Evolutionary conservation across 2,797 vertebrate genomes (phyloP), one percentile per base, ranked within the genome.

Genomic region (Pseudomugil gertrudae): DNA sequence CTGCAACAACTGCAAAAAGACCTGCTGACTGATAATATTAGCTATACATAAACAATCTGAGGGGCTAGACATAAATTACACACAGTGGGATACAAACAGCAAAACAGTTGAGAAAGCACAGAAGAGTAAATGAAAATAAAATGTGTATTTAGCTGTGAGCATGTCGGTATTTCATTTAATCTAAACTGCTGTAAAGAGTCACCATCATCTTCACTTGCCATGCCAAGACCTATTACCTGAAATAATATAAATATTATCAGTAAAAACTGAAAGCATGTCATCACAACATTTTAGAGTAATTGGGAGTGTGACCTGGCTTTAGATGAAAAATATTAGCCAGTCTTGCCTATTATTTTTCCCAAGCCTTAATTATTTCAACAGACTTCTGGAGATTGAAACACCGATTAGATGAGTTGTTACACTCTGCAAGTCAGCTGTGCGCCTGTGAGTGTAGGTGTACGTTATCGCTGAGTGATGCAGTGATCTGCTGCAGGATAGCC

Each of bases 241-340:
- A 88, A 89, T 88, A 90, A 91, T 86, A 87, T 84, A 58, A 88
- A 85, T 84, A 86, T 90, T 90, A 86, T 92, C 66, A 82, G 57
- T 79, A 75, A 84, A 92, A 93, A 92, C 89, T 87, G 48, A 64
- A 47, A 69, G 69, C 70, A 82, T 91, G 83, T 89, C 86, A 78
- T 76, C 83, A 80, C 82, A 88, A 86, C 83, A 83, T 86, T 87
- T 90, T 87, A 85, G 77, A 57, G 78, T 91, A 90, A 91, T 91
- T 90, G 66, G 76, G 73, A 88, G 84, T 52, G 66, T 32, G 78
- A 90, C 79, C 88, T 47, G 68, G 80, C 69, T 88, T 81, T 66
- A 83, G 74, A 84, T 82, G 68, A 68, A 87, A 85, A 87, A 84
- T 73, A 89, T 80, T 58, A 78, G 60, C 13, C n/a, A 21, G 60